phyloP scores from a whole-genome alignment of 2,113 vertebrate species.

The Macquaria australasica region DNA sequence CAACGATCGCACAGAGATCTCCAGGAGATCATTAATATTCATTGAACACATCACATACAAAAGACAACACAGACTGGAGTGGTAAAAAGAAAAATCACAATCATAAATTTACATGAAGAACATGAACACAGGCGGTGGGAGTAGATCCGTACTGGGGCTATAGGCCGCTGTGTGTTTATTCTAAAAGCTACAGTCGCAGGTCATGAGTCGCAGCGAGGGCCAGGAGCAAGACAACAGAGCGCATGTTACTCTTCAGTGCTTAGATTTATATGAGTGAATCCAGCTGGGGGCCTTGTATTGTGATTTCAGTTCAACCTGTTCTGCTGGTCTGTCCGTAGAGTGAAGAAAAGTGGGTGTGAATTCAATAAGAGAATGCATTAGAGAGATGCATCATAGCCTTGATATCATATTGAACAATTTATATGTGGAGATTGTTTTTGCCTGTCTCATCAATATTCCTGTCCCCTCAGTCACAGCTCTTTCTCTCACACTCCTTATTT shows the following conservation, averaged over 20 bases:
- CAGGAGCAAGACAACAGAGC: neutral
- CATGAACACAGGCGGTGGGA: neutral
- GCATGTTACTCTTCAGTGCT: neutral
- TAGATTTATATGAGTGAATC: slow-evolving; percentile 2
- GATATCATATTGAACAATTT: slow-evolving; percentile 4
- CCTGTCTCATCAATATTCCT: neutral
- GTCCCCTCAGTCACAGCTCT: neutral
- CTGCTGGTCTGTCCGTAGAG: neutral
- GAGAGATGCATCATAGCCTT: slow-evolving; percentile 11
- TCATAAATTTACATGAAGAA: slow-evolving; percentile 40
- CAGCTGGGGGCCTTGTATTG: neutral
- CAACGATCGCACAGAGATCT: slow-evolving; percentile 45
- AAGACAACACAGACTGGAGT: slow-evolving; percentile 22
- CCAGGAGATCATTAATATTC: slow-evolving; percentile 69
- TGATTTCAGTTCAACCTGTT: slow-evolving; percentile 1
- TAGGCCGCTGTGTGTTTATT: neutral
- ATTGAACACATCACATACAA: slow-evolving; percentile 43
- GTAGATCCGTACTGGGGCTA: slow-evolving; percentile 3
- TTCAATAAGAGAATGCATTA: slow-evolving; percentile 16
- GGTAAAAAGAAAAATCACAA: neutral
- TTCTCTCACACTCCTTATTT: neutral
- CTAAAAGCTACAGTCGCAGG: neutral
- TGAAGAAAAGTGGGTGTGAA: neutral
- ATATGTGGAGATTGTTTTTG: neutral
- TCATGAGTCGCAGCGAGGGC: neutral